Evolutionary conservation across 2,888 invertebrate genomes (phyloP).

Genomic region (Mesorhabditis spiculigera): DNA sequence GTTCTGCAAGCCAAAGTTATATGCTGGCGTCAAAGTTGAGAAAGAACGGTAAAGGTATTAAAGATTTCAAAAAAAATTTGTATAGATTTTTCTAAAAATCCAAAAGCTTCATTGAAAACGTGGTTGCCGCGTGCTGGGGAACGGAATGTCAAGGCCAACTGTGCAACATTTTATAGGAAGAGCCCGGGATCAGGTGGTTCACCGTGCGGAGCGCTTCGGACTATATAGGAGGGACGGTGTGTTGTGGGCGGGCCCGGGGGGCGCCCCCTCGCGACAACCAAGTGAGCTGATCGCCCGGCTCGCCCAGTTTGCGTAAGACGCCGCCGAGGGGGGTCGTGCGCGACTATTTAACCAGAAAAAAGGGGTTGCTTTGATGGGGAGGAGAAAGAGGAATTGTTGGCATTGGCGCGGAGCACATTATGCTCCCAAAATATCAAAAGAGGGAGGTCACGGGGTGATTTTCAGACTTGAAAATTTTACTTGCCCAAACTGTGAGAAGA

Average conservation of each 20-base stretch:
- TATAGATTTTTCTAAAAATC: background rate
- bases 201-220: no score
- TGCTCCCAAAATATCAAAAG: no score
- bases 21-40: constrained; percentile 3
- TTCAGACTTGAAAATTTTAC: no score
- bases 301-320: constrained; percentile 4
- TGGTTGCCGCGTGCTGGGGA: background rate
- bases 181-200: no score
- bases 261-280: background rate
- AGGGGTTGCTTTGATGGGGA: background rate
- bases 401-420: no score
- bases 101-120: background rate
- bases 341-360: background rate
- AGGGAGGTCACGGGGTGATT: no score
- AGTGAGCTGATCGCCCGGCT: background rate
- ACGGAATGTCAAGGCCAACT: no score
- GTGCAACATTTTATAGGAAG: no score
- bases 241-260: no score
- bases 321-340: background rate
- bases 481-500: no score
- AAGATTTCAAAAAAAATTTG: background rate
- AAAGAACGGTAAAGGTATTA: background rate
- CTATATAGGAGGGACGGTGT: no score
- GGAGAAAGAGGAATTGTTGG: background rate
- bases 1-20: background rate